Conservation (phyloP, 2,888 invertebrate species). For the Scaptomyza flava region DNA sequence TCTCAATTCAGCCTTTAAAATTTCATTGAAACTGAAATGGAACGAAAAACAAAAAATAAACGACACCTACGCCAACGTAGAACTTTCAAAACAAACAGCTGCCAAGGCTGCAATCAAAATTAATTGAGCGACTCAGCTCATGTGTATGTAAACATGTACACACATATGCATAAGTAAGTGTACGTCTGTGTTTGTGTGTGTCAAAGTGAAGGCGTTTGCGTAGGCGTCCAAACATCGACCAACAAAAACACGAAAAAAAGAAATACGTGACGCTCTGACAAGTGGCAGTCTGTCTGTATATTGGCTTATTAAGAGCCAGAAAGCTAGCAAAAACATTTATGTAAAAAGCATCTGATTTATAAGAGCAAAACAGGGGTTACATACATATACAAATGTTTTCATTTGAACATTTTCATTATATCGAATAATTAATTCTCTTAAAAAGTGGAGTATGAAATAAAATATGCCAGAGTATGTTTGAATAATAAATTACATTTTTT, state of each 20-base stretch:
- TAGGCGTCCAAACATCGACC: constrained; percentile 62
- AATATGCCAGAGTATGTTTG: no score
- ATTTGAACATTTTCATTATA: no score
- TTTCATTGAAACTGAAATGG: constrained; percentile 28
- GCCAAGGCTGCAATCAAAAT: constrained; percentile 77
- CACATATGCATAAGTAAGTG: background rate
- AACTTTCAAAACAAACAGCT: constrained; percentile 53
- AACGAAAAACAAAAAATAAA: constrained; percentile 18
- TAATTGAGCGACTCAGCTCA: constrained; percentile 66
- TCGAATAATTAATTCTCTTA: no score
- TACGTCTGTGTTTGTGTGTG: constrained; percentile 37
- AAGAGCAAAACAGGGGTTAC: constrained; percentile 7
- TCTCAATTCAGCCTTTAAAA: constrained; percentile 11
- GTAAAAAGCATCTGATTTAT: constrained; percentile 63
- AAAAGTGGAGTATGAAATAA: no score
- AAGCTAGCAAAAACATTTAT: constrained; percentile 29
- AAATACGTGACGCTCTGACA: constrained; percentile 28
- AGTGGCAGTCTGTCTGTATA: constrained; percentile 44
- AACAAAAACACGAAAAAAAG: constrained; percentile 38
- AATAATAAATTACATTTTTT: no score
- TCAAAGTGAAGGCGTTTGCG: constrained; percentile 72
- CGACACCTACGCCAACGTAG: constrained; percentile 39
- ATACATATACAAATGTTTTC: background rate
- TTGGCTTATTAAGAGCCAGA: constrained; percentile 19
- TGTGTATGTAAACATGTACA: constrained; percentile 12